A percentile compares a stretch with the other conserved stretches of the same genome.
Evolutionary conservation across 2,113 vertebrate species (phyloP).

Genomic region (Paralichthys olivaceus): DNA sequence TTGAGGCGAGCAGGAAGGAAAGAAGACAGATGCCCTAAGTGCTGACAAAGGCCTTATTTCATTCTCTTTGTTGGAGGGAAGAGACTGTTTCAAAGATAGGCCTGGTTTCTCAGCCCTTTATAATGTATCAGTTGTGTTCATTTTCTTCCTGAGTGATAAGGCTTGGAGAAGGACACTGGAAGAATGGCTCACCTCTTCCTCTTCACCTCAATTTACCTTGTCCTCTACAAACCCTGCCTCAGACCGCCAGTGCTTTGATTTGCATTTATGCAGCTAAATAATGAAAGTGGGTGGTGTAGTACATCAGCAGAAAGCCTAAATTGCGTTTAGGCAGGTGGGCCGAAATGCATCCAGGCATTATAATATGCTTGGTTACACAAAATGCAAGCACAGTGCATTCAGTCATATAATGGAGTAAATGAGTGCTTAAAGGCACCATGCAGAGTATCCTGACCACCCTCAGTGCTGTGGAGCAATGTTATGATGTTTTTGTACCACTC

Average conservation of each 20-base stretch:
- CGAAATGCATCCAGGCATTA: constrained; percentile 34
- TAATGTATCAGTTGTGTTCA: constrained; percentile 57
- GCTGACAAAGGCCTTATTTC: constrained; percentile 79
- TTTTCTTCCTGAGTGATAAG: constrained; percentile 59
- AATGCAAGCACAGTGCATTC: constrained; percentile 20
- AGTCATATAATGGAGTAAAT: constrained; percentile 37
- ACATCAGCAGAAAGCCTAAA: constrained; percentile 42
- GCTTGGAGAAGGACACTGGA: constrained; percentile 55
- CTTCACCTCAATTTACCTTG: constrained; percentile 70
- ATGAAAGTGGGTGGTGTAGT: constrained; percentile 58
- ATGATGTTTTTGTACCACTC: background rate
- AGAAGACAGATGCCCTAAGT: constrained; percentile 68
- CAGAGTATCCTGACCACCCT: background rate
- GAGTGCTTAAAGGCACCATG: constrained; percentile 1
- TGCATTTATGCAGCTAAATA: constrained; percentile 72
- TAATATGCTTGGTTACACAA: constrained; percentile 35
- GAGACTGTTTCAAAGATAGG: constrained; percentile 68
- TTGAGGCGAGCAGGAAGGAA: constrained; percentile 58
- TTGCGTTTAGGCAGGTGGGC: constrained; percentile 34
- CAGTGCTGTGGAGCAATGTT: background rate
- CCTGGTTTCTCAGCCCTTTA: constrained; percentile 41
- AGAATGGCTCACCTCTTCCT: constrained; percentile 60
- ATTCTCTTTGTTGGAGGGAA: constrained; percentile 63
- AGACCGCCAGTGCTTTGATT: constrained; percentile 52
- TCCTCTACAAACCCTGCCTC: constrained; percentile 48